Evolutionary conservation across 2,113 vertebrate genomes (phyloP), one percentile per base, ranked within the genome.

Genomic region (Xiphorhynchus elegans): DNA sequence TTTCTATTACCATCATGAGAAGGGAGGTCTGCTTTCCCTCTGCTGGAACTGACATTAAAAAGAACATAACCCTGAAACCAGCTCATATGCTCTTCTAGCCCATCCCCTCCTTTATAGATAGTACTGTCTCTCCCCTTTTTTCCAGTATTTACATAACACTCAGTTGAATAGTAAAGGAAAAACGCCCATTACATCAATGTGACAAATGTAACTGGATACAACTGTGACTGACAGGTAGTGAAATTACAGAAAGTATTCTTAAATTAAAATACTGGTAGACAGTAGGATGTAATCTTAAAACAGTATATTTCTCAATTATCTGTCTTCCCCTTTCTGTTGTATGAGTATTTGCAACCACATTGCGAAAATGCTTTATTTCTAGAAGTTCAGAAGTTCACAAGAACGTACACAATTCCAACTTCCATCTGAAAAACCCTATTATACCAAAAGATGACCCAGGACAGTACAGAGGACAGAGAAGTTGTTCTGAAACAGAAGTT

Each of bases 201-300:
- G 37, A 69, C 7, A 62, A 75, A 75, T 0, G 0, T 28, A 78
- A 50, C 35, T 53, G 18, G 50, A 49, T 39, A 76, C 4, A 79
- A 64, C 26, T 13, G 0, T 10, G 20, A 28, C 26, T 33, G 7
- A 76, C 1, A 60, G 19, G 28, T 0, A 73, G 8, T 62, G 3
- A 80, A 88, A 69, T 23, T 56, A 79, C 10, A 62, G n/a, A 64
- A 8, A 46, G 5, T 39, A 72, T 47, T 77, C 42, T 89, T 78
- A 24, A 69, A 56, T 75, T 19, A 86, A 37, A 79, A 46, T 52
- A 25, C 1, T 37, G 37, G 4, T 64, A 83, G 11, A 64, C 10
- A 46, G 21, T 42, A 52, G 25, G 13, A 2, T 69, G 69, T 64
- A 33, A 68, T 20, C 20, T 55, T 64, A 55, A 17, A 74, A 24